Percentiles rank a stretch among this genome's conserved stretches.
Conservation (phyloP, 2,888 invertebrate genomes). For the Ichneumon xanthorius region DNA sequence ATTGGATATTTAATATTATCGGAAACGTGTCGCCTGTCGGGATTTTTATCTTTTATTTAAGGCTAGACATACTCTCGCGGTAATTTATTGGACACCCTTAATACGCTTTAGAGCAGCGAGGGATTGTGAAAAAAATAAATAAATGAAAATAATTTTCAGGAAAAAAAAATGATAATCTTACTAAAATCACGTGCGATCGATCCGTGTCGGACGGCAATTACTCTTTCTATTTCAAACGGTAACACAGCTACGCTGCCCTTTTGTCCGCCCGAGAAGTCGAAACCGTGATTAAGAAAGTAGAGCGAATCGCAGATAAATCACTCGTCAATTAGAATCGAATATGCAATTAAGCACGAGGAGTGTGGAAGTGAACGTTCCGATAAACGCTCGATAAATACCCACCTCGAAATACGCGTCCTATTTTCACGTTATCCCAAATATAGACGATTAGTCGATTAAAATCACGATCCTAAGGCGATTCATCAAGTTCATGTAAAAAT, state of each 20-base stretch:
- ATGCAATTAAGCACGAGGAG: conserved; percentile 8
- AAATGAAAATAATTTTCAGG: background rate
- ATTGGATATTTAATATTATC: conserved; percentile 21
- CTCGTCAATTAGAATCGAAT: conserved; percentile 15
- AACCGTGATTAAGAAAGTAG: conserved; percentile 14
- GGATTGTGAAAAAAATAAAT: background rate
- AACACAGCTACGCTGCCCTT: no score
- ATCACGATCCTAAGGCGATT: no score
- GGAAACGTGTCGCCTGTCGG: background rate
- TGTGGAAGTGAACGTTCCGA: background rate
- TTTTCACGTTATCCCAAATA: background rate
- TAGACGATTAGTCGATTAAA: background rate
- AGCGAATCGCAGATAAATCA: background rate
- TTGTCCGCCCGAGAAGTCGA: no score
- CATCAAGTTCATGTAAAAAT: no score
- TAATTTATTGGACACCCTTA: conserved; percentile 1
- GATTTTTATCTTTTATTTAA: background rate
- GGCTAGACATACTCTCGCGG: background rate
- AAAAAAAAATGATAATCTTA: background rate
- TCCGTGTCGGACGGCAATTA: background rate
- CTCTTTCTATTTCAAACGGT: background rate
- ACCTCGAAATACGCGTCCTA: background rate
- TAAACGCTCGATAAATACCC: background rate
- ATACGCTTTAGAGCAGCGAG: background rate
- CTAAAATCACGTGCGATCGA: background rate